These are phyloP conservation scores for Pocota personata DNA, from an alignment of 2,888 invertebrate species.

Conservation along the genomic window DNA sequence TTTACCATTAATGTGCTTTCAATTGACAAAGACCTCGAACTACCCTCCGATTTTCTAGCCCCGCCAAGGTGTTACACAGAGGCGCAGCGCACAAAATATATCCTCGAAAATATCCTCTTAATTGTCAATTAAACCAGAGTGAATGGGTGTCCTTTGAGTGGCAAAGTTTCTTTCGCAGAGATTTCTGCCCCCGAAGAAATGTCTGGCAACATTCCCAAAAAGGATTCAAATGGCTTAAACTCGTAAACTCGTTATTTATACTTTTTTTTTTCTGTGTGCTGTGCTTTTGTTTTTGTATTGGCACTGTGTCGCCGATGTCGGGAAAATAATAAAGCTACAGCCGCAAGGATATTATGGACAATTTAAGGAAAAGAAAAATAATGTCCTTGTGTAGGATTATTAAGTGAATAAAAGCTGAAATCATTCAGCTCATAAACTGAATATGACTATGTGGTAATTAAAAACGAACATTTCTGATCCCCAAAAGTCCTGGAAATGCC, in stretches of 20 bases:
- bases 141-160: slow-evolving; percentile 10
- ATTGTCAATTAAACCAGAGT: slow-evolving; percentile 43
- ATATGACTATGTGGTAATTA: slow-evolving; percentile 2
- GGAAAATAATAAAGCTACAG: slow-evolving; percentile 36
- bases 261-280: not conserved
- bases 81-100: slow-evolving; percentile 6
- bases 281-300: slow-evolving; percentile 13
- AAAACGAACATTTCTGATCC: not conserved
- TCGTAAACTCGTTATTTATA: slow-evolving; percentile 26
- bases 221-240: slow-evolving; percentile 16
- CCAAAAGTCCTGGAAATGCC: not conserved
- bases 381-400: slow-evolving; percentile 8
- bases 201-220: slow-evolving; percentile 36
- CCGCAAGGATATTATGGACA: not conserved
- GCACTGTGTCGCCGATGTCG: not conserved
- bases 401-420: slow-evolving; percentile 22
- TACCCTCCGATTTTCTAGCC: not conserved
- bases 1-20: slow-evolving; percentile 50
- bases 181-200: not conserved
- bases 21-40: slow-evolving; percentile 35
- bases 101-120: slow-evolving; percentile 29
- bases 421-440: not conserved
- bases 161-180: slow-evolving; percentile 5
- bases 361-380: not conserved
- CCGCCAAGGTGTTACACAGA: not conserved